Percentiles rank a stretch among this genome's conserved stretches.
phyloP scores from a whole-genome alignment of 2,888 invertebrate species.

The Eupithecia subfuscata region DNA sequence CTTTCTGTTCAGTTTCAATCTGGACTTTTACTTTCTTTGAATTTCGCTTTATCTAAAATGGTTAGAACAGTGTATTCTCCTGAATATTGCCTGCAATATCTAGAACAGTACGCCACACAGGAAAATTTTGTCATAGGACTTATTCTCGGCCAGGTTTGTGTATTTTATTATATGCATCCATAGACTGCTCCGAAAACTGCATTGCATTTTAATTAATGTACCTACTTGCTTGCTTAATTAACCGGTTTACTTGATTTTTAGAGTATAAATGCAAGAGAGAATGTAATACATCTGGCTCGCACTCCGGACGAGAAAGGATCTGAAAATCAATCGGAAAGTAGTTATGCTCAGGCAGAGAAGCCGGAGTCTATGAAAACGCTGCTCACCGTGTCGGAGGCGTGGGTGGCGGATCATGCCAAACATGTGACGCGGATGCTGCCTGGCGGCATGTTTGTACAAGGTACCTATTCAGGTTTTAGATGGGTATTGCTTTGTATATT shows the following conservation, averaged over 20 bases:
- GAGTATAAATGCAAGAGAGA: conserved; percentile 87
- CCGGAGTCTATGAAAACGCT: conserved; percentile 75
- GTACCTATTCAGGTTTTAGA: conserved; percentile 67
- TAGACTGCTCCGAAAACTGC: background rate
- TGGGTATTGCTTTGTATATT: background rate
- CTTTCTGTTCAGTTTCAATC: too few species aligned
- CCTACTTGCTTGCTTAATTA: background rate
- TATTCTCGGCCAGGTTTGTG: conserved; percentile 90
- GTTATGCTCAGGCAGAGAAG: conserved; percentile 61
- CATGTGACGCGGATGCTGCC: conserved; percentile 95
- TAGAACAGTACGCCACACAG: conserved; percentile 85
- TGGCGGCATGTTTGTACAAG: conserved; percentile 94
- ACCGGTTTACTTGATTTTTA: conserved; percentile 51
- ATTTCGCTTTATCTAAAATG: conserved; percentile 68
- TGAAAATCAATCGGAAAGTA: conserved; percentile 65
- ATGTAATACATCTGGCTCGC: conserved; percentile 90
- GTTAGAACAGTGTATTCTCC: conserved; percentile 88
- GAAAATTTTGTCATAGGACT: conserved; percentile 88
- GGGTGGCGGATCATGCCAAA: conserved; percentile 92
- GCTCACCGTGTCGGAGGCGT: conserved; percentile 85
- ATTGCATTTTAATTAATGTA: background rate
- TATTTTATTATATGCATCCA: conserved; percentile 1
- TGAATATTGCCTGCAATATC: conserved; percentile 87
- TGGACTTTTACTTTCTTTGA: too few species aligned
- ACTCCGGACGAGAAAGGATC: conserved; percentile 85